Base-by-base conservation (phyloP, 2,797 vertebrate genomes). In the Australoheros facetus region DNA sequence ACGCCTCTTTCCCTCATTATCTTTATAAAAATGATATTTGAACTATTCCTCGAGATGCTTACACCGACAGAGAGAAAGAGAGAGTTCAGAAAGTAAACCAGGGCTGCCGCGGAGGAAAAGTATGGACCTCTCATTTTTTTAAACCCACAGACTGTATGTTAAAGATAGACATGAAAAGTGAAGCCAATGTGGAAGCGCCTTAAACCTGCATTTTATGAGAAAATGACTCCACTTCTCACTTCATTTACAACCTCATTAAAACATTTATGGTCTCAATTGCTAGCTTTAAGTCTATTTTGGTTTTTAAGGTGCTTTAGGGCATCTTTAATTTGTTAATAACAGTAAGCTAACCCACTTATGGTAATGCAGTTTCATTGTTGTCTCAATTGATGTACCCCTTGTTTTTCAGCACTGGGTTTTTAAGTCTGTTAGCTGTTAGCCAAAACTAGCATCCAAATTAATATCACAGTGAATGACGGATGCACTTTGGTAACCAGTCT, bases 261-360 rank as follows among this genome's bases (percentile, higher is more conserved):
- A 42, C 7, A 51, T 69, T 30, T 30, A 12, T 30, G 10, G 64
- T 51, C 10, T 69, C 19, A n/a, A 8, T 26, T 51, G 6, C 62
- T 69, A 69, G 0, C 1, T 69, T 51, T 4, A 51, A 51, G 10
- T 32, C 45, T 7, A 13, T 4, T 11, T 37, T 37, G 37, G 37
- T 11, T 10, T 11, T 28, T 48, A 66, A 28, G 23, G 62, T 66
- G 23, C 10, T 69, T 69, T 51, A n/a, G 64, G 3, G 17, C 3
- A 7, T 51, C 26, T 45, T 0, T 66, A 66, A 4, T 42, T 66
- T 69, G 17, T 51, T 19, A 69, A 69, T n/a, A 6, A 30, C 26
- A 0, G 16, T 8, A 30, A 28, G 16, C 45, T 66, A 45, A 11
- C 5, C 0, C 39, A 14, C 64, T 51, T 19, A 51, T 0, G 19